These are phyloP conservation scores for Helicoverpa zea DNA, from an alignment of 1,140 invertebrate genomes.

Conservation along the genomic window DNA sequence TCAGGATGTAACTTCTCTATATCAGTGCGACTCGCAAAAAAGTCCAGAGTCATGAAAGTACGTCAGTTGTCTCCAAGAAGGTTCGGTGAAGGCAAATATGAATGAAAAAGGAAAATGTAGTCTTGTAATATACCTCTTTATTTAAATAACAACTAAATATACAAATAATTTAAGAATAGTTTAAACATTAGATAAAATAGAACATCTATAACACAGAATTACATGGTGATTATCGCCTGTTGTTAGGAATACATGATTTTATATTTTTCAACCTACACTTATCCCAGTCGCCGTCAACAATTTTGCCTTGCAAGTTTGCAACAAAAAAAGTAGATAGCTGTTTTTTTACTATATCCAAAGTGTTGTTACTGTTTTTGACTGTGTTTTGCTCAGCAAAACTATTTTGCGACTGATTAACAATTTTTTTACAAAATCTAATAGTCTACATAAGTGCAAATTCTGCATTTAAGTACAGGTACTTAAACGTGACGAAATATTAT, in stretches of 20 bases:
- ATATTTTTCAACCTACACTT: conserved; percentile 21
- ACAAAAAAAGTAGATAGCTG: too few species aligned
- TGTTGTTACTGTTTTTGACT: too few species aligned
- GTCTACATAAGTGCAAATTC: conserved; percentile 2
- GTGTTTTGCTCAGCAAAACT: too few species aligned
- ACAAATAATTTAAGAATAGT: conserved; percentile 45
- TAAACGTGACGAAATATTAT: background rate
- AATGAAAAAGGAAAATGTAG: background rate
- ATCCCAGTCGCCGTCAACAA: background rate
- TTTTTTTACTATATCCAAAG: too few species aligned
- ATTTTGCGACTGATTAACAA: too few species aligned
- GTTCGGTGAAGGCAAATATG: background rate
- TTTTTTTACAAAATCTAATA: conserved; percentile 21
- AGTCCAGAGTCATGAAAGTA: too few species aligned
- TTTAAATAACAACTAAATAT: conserved; percentile 46
- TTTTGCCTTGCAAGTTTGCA: too few species aligned
- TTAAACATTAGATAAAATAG: conserved; percentile 32
- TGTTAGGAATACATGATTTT: conserved; percentile 20
- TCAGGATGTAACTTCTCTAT: too few species aligned
- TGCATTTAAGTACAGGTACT: background rate
- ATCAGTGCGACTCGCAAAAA: too few species aligned
- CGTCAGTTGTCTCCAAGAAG: too few species aligned
- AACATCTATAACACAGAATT: conserved; percentile 36
- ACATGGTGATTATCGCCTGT: conserved; percentile 30
- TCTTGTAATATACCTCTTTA: conserved; percentile 31